These are phyloP conservation scores for Misgurnus mizolepis DNA, from an alignment of 2,113 vertebrate species.

Conservation along the genomic window DNA sequence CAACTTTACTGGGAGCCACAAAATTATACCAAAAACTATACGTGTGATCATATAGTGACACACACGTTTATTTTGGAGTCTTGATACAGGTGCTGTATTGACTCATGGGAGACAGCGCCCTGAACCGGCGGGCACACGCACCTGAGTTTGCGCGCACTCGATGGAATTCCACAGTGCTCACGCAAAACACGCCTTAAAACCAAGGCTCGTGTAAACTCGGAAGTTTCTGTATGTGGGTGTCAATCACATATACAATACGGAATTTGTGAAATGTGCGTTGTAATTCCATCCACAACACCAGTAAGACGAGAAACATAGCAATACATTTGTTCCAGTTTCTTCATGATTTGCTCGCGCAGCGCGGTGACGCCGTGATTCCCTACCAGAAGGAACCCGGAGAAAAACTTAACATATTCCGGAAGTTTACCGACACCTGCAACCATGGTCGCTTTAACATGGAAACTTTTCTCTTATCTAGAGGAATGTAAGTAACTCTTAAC, in stretches of 20 bases:
- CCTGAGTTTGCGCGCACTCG: slow-evolving; percentile 25
- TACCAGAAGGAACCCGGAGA: slow-evolving; percentile 45
- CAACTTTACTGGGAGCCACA: too few species aligned
- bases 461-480: slow-evolving; percentile 1
- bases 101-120: slow-evolving; percentile 47
- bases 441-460: slow-evolving; percentile 41
- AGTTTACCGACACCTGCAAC: slow-evolving; percentile 53
- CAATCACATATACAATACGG: not conserved
- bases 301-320: not conserved
- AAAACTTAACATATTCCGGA: slow-evolving; percentile 40
- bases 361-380: slow-evolving; percentile 34
- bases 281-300: not conserved
- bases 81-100: not conserved
- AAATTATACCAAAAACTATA: too few species aligned
- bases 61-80: not conserved
- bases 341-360: not conserved
- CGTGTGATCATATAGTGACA: too few species aligned
- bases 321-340: not conserved
- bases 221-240: slow-evolving; percentile 1
- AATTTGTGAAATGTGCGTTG: not conserved
- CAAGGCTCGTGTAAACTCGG: slow-evolving; percentile 1
- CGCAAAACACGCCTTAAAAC: slow-evolving; percentile 1
- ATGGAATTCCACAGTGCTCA: not conserved
- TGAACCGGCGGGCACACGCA: slow-evolving; percentile 32
- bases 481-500: not conserved